Evolutionary conservation across 2,113 vertebrate species (phyloP).

Genomic region (Clinocottus analis): DNA sequence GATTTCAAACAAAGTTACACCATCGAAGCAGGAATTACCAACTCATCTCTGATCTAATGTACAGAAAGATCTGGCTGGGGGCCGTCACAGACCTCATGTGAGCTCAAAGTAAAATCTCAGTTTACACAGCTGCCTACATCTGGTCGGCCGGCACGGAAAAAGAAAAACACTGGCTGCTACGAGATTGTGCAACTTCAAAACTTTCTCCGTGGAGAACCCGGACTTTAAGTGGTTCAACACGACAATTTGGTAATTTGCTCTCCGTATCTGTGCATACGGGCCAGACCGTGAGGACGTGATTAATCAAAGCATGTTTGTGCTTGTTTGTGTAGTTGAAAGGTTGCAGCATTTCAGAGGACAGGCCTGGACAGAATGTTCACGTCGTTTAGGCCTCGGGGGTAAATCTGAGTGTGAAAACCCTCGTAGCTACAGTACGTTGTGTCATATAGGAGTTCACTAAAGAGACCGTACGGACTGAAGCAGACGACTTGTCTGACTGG

Average conservation of each 20-base stretch:
- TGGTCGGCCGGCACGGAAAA: not conserved
- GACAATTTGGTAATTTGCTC: not conserved
- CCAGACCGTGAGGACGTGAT: slow-evolving; percentile 16
- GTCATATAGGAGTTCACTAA: not conserved
- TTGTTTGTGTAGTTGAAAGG: slow-evolving; percentile 45
- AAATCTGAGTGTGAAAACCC: not conserved
- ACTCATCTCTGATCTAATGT: slow-evolving; percentile 1
- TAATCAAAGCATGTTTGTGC: slow-evolving; percentile 32
- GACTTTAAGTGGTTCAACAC: not conserved
- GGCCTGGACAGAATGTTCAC: slow-evolving; percentile 14
- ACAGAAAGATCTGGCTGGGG: not conserved
- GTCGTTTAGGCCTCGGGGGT: not conserved
- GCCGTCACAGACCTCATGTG: not conserved
- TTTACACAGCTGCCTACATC: slow-evolving; percentile 52
- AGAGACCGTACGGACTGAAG: not conserved
- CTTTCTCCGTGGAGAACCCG: not conserved
- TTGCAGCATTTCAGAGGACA: slow-evolving; percentile 30
- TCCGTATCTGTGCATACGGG: not conserved
- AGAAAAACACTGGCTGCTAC: not conserved
- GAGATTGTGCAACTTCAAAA: slow-evolving; percentile 13
- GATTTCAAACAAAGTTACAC: not conserved
- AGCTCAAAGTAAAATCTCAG: slow-evolving; percentile 19
- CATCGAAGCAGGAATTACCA: not conserved
- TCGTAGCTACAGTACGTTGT: not conserved
- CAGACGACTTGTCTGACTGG: not conserved